Percentiles rank a stretch among this genome's conserved stretches.
phyloP scores from a whole-genome alignment of 1,140 invertebrate species.

The Batillaria attramentaria region DNA sequence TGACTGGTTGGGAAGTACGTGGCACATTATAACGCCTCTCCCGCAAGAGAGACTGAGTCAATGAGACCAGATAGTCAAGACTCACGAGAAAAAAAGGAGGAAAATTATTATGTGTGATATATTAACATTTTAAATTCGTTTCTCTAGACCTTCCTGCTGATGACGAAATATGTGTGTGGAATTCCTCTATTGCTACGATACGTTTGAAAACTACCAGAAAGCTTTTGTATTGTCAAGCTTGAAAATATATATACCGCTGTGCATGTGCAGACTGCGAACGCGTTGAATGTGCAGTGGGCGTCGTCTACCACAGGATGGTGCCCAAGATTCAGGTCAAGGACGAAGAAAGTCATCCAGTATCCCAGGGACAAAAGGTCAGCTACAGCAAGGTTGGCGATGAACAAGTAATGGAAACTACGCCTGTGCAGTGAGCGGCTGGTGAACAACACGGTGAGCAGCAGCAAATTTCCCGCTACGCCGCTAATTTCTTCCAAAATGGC shows the following conservation, averaged over 20 bases:
- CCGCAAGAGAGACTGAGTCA: too few species aligned
- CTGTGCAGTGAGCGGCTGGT: constrained; percentile 7
- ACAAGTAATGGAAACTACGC: not conserved
- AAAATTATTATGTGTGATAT: too few species aligned
- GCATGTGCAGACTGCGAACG: not conserved
- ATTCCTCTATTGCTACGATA: too few species aligned
- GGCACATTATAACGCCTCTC: too few species aligned
- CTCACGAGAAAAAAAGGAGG: too few species aligned
- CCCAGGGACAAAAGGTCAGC: not conserved
- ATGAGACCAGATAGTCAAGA: too few species aligned
- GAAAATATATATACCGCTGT: constrained; percentile 7
- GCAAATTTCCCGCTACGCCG: not conserved
- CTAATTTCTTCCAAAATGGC: not conserved
- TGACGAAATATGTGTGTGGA: too few species aligned
- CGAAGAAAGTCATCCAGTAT: constrained; percentile 1
- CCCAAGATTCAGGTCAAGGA: not conserved
- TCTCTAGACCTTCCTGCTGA: too few species aligned
- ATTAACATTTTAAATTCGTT: too few species aligned
- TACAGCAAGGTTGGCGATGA: constrained; percentile 5
- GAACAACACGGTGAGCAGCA: not conserved
- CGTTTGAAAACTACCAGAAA: too few species aligned
- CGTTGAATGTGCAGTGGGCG: not conserved
- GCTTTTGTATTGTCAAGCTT: too few species aligned
- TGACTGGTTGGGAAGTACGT: too few species aligned
- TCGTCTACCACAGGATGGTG: constrained; percentile 8